Evolutionary conservation across 2,888 invertebrate genomes (phyloP).

Genomic region (Andrena camellia): DNA sequence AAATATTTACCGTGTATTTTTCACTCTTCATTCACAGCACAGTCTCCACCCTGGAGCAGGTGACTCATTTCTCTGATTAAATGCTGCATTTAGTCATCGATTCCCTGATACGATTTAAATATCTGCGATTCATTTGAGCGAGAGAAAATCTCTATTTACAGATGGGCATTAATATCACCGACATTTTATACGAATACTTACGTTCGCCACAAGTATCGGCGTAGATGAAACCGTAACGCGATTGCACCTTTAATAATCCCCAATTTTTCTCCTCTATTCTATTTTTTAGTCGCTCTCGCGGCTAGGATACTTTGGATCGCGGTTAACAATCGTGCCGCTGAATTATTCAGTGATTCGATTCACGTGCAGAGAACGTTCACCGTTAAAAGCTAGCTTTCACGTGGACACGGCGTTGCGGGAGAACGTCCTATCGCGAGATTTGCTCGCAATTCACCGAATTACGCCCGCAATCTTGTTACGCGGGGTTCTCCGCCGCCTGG

Average conservation of each 20-base stretch:
- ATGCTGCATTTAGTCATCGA: constrained; percentile 15
- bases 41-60: neutral
- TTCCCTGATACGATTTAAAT: constrained; percentile 3
- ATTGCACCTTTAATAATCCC: neutral
- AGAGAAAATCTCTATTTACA: neutral
- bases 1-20: constrained; percentile 53
- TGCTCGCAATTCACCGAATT: constrained; percentile 17
- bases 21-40: constrained; percentile 1
- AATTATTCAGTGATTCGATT: constrained; percentile 17
- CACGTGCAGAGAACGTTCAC: neutral
- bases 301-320: neutral
- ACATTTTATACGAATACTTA: constrained; percentile 19
- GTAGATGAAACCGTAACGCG: no score
- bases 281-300: neutral
- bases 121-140: neutral
- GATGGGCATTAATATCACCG: neutral
- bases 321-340: neutral
- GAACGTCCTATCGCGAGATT: neutral
- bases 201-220: no score
- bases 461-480: constrained; percentile 13
- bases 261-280: no score
- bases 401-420: neutral
- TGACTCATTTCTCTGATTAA: constrained; percentile 19
- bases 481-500: constrained; percentile 5
- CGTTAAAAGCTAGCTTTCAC: neutral